These are phyloP conservation scores for Hoplostethus mediterraneus DNA, from an alignment of 2,797 vertebrate genomes.

Conservation along the genomic window DNA sequence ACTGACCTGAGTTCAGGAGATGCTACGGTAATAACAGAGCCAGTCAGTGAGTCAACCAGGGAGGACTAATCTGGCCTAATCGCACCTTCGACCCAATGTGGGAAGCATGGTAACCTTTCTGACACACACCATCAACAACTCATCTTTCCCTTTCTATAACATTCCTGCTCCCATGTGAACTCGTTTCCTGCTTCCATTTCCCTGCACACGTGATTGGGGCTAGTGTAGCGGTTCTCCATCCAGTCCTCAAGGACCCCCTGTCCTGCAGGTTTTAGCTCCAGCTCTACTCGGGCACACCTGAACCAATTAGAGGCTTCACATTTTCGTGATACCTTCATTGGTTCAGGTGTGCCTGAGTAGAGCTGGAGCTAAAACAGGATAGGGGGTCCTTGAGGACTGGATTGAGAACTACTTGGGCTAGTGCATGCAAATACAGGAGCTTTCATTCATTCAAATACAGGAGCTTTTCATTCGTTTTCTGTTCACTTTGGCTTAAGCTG, in stretches of 20 bases:
- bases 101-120: background rate
- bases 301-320: too few relatives aligned
- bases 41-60: background rate
- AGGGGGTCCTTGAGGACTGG: too few relatives aligned
- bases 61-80: slow-evolving; percentile 20
- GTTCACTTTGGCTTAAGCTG: slow-evolving; percentile 12
- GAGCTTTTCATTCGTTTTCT: background rate
- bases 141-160: background rate
- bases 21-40: background rate
- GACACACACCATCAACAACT: background rate
- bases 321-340: too few relatives aligned
- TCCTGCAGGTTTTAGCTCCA: too few relatives aligned
- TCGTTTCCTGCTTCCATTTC: background rate
- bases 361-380: too few relatives aligned
- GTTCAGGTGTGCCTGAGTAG: too few relatives aligned
- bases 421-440: background rate
- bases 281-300: too few relatives aligned
- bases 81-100: slow-evolving; percentile 30
- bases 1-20: background rate
- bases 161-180: background rate
- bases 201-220: background rate
- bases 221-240: accelerated
- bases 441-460: background rate
- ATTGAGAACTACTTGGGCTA: too few relatives aligned
- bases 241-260: too few relatives aligned